Evolutionary conservation across 2,888 invertebrate species (phyloP).

Genomic region (Cerastis rubricosa): DNA sequence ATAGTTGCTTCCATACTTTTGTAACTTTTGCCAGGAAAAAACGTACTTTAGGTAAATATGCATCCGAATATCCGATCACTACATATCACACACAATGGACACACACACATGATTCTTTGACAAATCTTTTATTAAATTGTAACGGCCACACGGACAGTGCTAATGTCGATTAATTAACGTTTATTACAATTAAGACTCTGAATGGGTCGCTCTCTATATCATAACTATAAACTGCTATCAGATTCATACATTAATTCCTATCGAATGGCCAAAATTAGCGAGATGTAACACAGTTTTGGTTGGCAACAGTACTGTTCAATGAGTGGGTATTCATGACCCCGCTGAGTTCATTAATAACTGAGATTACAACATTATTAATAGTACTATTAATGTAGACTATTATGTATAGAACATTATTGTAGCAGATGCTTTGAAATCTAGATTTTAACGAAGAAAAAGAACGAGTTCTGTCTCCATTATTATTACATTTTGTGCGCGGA

Average conservation of each 20-base stretch:
- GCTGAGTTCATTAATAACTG: slow-evolving; percentile 65
- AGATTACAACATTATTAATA: slow-evolving; percentile 41
- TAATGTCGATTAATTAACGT: slow-evolving; percentile 85
- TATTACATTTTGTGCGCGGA: background rate
- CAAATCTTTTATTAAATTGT: slow-evolving; percentile 85
- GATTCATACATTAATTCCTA: slow-evolving; percentile 26
- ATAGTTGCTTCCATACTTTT: too few species aligned
- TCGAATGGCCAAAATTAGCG: slow-evolving; percentile 3
- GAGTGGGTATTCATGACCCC: slow-evolving; percentile 52
- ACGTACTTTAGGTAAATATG: too few species aligned
- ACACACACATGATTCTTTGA: slow-evolving; percentile 79
- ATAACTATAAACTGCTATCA: slow-evolving; percentile 61
- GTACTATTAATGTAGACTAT: slow-evolving; percentile 17
- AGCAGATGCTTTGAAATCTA: slow-evolving; percentile 38
- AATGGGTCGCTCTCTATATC: slow-evolving; percentile 77
- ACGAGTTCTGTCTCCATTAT: background rate
- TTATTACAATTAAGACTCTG: slow-evolving; percentile 78
- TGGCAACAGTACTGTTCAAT: slow-evolving; percentile 31
- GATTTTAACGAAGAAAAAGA: slow-evolving; percentile 7
- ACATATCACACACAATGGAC: slow-evolving; percentile 78
- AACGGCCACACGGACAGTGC: slow-evolving; percentile 82
- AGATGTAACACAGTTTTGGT: slow-evolving; percentile 13
- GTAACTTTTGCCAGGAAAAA: too few species aligned
- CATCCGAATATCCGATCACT: too few species aligned
- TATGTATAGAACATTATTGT: slow-evolving; percentile 26